phyloP scores from a whole-genome alignment of 2,113 vertebrate genomes.

The Empidonax alnorum region DNA sequence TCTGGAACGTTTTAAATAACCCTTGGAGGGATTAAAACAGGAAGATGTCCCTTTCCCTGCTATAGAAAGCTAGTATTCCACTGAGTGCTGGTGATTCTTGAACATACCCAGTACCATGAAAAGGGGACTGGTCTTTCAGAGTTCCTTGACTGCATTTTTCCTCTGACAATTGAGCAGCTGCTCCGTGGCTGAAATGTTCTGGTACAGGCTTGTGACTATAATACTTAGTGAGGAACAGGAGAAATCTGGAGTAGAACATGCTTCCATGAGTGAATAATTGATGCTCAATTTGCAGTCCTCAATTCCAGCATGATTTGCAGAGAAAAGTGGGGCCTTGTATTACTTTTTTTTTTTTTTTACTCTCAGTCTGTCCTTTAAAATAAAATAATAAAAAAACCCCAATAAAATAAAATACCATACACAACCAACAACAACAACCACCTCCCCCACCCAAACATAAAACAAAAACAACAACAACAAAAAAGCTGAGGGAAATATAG shows the following conservation, averaged over 20 bases:
- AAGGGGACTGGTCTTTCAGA: neutral
- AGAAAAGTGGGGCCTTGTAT: neutral
- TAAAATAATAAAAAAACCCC: neutral
- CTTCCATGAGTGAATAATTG: neutral
- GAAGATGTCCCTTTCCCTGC: neutral
- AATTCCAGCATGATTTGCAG: neutral
- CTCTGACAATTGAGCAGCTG: neutral
- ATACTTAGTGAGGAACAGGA: neutral
- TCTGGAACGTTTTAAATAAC: neutral
- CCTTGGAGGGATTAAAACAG: neutral
- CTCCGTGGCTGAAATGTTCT: neutral
- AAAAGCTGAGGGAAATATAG: neutral
- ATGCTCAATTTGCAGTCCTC: neutral
- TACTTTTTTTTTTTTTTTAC: neutral
- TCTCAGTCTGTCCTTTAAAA: neutral
- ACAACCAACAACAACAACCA: neutral
- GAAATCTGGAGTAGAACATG: neutral
- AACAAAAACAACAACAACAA: neutral
- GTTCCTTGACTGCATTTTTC: neutral
- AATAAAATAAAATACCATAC: neutral
- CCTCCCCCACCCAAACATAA: too few species aligned
- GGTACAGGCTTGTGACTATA: neutral
- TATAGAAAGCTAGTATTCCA: neutral
- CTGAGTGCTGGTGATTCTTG: neutral
- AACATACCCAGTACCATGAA: neutral